Percentiles rank a stretch among this genome's conserved stretches.
These are phyloP conservation scores for Pardalotus punctatus DNA, from an alignment of 2,113 vertebrate genomes.

Conservation along the genomic window DNA sequence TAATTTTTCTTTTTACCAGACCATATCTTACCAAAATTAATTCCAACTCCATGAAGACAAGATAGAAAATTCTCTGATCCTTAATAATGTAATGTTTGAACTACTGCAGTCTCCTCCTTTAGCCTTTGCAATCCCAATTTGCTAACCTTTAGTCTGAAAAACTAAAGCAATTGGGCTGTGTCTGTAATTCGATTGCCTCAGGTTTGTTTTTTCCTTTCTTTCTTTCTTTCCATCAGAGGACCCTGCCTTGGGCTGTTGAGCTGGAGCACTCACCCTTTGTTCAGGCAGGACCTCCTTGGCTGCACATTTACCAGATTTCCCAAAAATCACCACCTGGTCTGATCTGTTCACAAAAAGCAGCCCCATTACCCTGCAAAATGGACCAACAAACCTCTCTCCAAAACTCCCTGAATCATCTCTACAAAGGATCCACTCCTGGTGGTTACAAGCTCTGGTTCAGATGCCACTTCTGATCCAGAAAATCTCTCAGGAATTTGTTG, in stretches of 20 bases:
- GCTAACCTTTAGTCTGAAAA: background rate
- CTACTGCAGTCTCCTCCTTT: background rate
- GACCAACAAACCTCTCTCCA: background rate
- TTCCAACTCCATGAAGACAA: background rate
- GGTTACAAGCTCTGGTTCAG: background rate
- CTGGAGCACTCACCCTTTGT: background rate
- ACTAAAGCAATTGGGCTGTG: background rate
- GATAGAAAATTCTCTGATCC: background rate
- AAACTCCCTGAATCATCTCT: background rate
- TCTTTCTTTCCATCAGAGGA: background rate
- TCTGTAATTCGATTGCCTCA: background rate
- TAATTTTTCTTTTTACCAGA: background rate
- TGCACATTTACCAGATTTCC: background rate
- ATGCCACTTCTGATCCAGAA: background rate
- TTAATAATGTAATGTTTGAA: background rate
- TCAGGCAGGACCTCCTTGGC: accelerated
- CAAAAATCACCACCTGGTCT: accelerated
- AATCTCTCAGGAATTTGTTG: too few species aligned
- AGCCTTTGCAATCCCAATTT: background rate
- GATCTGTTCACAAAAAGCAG: background rate
- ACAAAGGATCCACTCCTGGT: background rate
- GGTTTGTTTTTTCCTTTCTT: accelerated
- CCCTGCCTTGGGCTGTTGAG: background rate
- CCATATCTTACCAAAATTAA: background rate
- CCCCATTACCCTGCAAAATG: background rate